Evolutionary conservation across 1,140 invertebrate species (phyloP).

Genomic region (Zaprionus inermis): DNA sequence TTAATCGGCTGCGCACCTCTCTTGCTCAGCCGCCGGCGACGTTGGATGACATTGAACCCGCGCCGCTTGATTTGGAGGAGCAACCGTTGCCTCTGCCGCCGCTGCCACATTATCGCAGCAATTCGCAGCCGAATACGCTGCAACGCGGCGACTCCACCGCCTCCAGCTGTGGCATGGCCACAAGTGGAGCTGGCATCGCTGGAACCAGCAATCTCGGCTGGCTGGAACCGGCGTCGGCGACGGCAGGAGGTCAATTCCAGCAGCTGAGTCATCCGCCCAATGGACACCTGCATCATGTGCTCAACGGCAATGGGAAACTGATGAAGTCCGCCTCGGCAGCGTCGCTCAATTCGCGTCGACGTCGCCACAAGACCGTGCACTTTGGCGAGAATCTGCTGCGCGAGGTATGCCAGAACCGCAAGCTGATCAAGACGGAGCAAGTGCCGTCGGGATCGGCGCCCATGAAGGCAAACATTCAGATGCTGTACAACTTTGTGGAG

Average conservation of each 20-base stretch:
- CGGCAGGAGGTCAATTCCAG: slow-evolving; percentile 36
- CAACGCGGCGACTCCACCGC: slow-evolving; percentile 78
- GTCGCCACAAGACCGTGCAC: slow-evolving; percentile 90
- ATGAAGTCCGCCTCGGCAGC: slow-evolving; percentile 84
- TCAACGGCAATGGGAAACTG: slow-evolving; percentile 71
- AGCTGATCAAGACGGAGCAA: slow-evolving; percentile 83
- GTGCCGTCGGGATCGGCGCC: slow-evolving; percentile 83
- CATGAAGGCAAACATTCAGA: slow-evolving; percentile 90
- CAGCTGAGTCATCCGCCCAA: slow-evolving; percentile 21
- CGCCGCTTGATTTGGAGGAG: slow-evolving; percentile 65
- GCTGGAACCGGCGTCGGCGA: slow-evolving; percentile 65
- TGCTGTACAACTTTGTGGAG: slow-evolving; percentile 91
- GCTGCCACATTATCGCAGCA: slow-evolving; percentile 74
- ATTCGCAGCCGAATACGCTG: slow-evolving; percentile 81
- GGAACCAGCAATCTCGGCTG: slow-evolving; percentile 35
- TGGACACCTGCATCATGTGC: slow-evolving; percentile 53
- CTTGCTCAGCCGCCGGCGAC: slow-evolving; percentile 77
- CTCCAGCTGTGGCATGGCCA: slow-evolving; percentile 47
- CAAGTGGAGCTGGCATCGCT: not conserved
- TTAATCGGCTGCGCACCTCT: slow-evolving; percentile 79
- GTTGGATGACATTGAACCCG: slow-evolving; percentile 77
- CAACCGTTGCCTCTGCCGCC: slow-evolving; percentile 55
- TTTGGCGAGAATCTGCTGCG: slow-evolving; percentile 89
- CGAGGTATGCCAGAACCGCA: slow-evolving; percentile 88
- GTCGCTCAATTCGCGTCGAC: slow-evolving; percentile 86